Conservation (phyloP, 2,113 vertebrate species). For the Hippotragus niger region DNA sequence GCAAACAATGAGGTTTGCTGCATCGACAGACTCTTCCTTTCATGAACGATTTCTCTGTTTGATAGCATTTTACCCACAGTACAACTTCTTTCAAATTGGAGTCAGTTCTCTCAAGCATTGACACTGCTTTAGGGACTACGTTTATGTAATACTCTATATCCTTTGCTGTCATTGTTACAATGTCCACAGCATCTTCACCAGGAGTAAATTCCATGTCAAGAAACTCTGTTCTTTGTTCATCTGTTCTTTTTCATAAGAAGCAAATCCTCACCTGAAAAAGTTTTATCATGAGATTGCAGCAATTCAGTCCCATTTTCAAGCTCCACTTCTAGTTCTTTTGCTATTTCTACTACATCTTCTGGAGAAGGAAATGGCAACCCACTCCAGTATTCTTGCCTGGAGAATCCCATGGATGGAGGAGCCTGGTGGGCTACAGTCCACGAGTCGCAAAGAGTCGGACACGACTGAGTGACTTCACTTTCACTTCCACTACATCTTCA, state of each 20-base stretch:
- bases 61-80: neutral
- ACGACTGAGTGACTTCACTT: too few species aligned
- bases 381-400: too few species aligned
- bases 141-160: neutral
- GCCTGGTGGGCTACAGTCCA: too few species aligned
- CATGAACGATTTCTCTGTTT: neutral
- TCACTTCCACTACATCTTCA: neutral
- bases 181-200: neutral
- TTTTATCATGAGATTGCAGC: neutral
- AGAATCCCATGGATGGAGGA: too few species aligned
- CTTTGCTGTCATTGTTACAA: neutral
- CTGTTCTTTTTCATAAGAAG: neutral
- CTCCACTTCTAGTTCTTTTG: neutral
- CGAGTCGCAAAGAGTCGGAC: accelerated
- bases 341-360: neutral
- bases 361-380: too few species aligned
- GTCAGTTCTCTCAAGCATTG: neutral
- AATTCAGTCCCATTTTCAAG: neutral
- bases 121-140: neutral
- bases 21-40: neutral
- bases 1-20: neutral
- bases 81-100: neutral
- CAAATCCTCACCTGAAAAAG: neutral
- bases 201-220: neutral
- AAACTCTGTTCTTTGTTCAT: neutral